Base-by-base conservation (phyloP, 2,113 vertebrate species). In the Noturus placidus region DNA sequence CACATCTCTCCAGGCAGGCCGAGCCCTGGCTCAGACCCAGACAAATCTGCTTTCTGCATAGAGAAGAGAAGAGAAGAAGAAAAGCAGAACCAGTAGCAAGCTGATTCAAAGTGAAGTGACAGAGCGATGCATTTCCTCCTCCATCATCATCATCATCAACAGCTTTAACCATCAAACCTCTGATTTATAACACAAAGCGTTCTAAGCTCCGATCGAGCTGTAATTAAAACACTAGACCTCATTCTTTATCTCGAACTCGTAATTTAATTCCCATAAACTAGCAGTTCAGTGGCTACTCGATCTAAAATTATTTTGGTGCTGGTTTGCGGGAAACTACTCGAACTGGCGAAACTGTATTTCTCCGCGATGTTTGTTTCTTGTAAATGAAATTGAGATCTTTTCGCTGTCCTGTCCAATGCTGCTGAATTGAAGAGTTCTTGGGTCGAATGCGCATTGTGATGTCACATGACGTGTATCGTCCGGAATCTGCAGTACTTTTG, bases 151-250 rank as follows among this genome's bases (percentile, higher is more conserved):
- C 20, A 69, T 69, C 30, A 33, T 69, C 65, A 69, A 33, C 4
- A 27, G 25, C 27, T n/a, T 65, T 30, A 65, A 69, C 5, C 65
- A 69, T 33, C 65, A 30, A 87, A 22, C 92, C 93, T 93, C 89
- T 91, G 90, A 88, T 91, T 93, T 92, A 92, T 91, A 90, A 90
- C 90, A 92, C 42, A 91, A 90, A 92, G 91, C 87, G 11, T 76
- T 22, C 69, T 72, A 35, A 38, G 17, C 33, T 20, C 69, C 9
- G 19, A 35, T 70, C 7, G 15, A 70, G 5, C 13, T 72, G 2
- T 35, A 69, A 17, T 67, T 67, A 30, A 67, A 67, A 15, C 13
- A 30, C 4, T 5, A 0, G 4, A 69, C 27, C 17, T 15, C 4
- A 70, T 3, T 15, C 33, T 35, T 65, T n/a, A 65, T 27, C 4